Percentiles rank a stretch among this genome's conserved stretches.
phyloP scores from a whole-genome alignment of 2,113 vertebrate species.

The Peromyscus maniculatus region DNA sequence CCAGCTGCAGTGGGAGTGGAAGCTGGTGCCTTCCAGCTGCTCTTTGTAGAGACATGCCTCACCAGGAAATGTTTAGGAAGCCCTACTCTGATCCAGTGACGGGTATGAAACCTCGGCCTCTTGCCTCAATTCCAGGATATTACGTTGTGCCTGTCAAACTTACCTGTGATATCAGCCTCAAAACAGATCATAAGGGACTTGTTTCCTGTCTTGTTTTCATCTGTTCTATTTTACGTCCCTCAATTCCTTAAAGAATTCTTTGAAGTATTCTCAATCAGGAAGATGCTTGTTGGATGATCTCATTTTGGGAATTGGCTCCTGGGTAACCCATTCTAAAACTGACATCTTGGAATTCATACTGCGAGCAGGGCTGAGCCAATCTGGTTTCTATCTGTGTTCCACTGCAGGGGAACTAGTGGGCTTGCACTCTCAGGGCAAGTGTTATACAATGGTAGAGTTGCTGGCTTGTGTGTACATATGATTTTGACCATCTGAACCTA shows the following conservation, averaged over 20 bases:
- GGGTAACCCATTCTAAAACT: not conserved
- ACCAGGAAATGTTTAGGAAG: not conserved
- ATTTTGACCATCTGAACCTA: not conserved
- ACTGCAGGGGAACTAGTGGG: not conserved
- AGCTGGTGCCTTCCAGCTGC: not conserved
- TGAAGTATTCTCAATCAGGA: not conserved
- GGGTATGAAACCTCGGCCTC: not conserved
- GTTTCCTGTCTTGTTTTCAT: not conserved
- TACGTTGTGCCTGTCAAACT: not conserved
- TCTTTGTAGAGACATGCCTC: not conserved
- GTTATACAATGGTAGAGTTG: not conserved
- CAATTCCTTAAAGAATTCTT: not conserved
- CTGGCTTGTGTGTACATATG: not conserved
- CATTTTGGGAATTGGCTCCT: not conserved
- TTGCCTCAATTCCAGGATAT: not conserved
- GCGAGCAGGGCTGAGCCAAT: not conserved
- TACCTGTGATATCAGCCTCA: not conserved
- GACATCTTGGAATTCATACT: not conserved
- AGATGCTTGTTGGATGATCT: conserved; percentile 19
- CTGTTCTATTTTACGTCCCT: not conserved
- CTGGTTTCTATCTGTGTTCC: not conserved
- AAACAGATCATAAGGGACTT: not conserved
- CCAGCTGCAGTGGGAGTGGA: not conserved
- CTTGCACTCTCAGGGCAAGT: not conserved
- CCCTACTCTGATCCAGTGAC: not conserved